Evolutionary conservation across 2,797 vertebrate species (phyloP).

Genomic region (Hydrocynus forskahlii): DNA sequence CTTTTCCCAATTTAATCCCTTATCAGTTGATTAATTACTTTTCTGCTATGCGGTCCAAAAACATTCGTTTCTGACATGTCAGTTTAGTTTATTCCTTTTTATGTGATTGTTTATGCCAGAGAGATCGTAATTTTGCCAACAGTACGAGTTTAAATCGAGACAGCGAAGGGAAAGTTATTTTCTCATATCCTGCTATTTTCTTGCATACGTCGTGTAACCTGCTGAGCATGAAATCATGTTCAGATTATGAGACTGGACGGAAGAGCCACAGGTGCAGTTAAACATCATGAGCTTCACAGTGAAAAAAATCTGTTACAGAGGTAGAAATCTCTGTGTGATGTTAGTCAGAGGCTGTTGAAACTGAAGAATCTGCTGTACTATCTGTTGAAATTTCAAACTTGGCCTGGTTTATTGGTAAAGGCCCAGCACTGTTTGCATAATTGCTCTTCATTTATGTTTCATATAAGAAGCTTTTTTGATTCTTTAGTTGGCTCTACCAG

Average conservation of each 20-base stretch:
- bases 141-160: background rate
- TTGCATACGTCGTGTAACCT: background rate
- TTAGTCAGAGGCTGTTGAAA: background rate
- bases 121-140: background rate
- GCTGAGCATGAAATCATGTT: background rate
- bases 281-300: background rate
- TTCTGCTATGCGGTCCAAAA: background rate
- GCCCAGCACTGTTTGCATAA: no score
- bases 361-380: background rate
- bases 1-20: no score
- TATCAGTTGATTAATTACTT: background rate
- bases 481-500: constrained; percentile 4
- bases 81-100: background rate
- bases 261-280: background rate
- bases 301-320: background rate
- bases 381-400: background rate
- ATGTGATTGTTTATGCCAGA: background rate
- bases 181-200: background rate
- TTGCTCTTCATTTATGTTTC: background rate
- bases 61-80: background rate
- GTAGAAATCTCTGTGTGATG: background rate
- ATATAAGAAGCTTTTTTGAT: background rate
- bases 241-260: background rate
- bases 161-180: background rate
- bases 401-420: background rate